phyloP scores from a whole-genome alignment of 2,113 vertebrate species.

The Lutjanus erythropterus region DNA sequence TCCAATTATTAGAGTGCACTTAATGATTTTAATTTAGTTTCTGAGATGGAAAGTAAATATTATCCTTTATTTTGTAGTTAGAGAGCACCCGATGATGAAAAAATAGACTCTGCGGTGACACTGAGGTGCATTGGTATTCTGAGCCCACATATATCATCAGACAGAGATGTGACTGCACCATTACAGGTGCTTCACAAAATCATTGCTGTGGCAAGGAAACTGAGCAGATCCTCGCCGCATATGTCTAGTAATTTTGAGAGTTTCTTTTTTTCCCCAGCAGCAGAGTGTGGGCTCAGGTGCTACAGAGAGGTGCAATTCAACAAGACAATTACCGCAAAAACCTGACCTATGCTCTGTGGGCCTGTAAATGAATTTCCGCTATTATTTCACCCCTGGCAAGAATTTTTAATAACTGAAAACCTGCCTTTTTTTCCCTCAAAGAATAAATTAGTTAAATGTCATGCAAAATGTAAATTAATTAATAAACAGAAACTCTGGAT shows the following conservation, averaged over 20 bases:
- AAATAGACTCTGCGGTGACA: not conserved
- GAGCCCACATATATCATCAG: not conserved
- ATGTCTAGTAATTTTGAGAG: conserved; percentile 7
- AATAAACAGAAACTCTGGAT: conserved; percentile 68
- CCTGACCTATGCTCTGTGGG: conserved; percentile 64
- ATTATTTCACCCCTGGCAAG: conserved; percentile 77
- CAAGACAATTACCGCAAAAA: conserved; percentile 76
- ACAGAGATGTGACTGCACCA: not conserved
- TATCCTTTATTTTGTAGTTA: conserved; percentile 17
- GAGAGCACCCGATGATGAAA: conserved; percentile 4
- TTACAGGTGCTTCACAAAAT: conserved; percentile 30
- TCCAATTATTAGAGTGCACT: conserved; percentile 66
- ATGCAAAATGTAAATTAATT: conserved; percentile 77
- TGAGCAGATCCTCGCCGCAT: conserved; percentile 14
- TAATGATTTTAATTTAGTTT: conserved; percentile 62
- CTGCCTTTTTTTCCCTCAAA: conserved; percentile 25
- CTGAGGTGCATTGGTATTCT: not conserved
- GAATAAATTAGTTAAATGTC: conserved; percentile 78
- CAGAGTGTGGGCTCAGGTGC: conserved; percentile 72
- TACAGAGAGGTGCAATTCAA: conserved; percentile 69
- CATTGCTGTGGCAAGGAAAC: not conserved
- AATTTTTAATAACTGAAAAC: conserved; percentile 69
- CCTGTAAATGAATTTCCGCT: conserved; percentile 71
- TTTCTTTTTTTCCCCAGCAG: conserved; percentile 15
- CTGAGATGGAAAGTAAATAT: conserved; percentile 53